phyloP scores from a whole-genome alignment of 1,140 invertebrate genomes.

The Megathymus violae region DNA sequence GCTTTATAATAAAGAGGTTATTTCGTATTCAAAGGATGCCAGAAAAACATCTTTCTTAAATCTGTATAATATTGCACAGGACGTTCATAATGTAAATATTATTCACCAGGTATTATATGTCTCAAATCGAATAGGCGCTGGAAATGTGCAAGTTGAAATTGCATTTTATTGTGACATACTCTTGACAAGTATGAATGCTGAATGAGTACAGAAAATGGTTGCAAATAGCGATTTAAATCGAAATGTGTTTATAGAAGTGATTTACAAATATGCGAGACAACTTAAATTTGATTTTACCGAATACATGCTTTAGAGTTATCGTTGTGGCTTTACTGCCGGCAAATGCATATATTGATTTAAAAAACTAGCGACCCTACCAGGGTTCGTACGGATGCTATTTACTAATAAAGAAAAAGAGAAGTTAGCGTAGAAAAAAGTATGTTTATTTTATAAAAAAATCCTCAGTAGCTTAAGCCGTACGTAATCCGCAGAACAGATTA shows the following conservation, averaged over 20 bases:
- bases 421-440: too few species aligned
- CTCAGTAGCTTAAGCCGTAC: too few species aligned
- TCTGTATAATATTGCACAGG: slow-evolving; percentile 16
- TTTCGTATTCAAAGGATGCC: slow-evolving; percentile 8
- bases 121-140: background rate
- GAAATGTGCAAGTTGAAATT: slow-evolving; percentile 24
- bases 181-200: slow-evolving; percentile 6
- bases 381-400: too few species aligned
- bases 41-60: slow-evolving; percentile 1
- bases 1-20: slow-evolving; percentile 5
- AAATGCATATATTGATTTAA: too few species aligned
- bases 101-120: background rate
- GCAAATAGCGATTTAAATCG: slow-evolving; percentile 1
- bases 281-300: background rate
- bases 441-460: too few species aligned
- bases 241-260: background rate
- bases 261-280: background rate
- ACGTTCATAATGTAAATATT: slow-evolving; percentile 8
- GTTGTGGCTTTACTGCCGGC: too few species aligned
- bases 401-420: too few species aligned
- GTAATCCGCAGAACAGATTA: too few species aligned
- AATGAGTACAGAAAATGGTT: slow-evolving; percentile 2
- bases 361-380: too few species aligned
- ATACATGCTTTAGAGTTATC: too few species aligned
- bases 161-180: slow-evolving; percentile 18